A percentile compares a stretch with the other conserved stretches of the same genome.
Evolutionary conservation across 2,888 invertebrate genomes (phyloP).

Genomic region (Drosophila merina): DNA sequence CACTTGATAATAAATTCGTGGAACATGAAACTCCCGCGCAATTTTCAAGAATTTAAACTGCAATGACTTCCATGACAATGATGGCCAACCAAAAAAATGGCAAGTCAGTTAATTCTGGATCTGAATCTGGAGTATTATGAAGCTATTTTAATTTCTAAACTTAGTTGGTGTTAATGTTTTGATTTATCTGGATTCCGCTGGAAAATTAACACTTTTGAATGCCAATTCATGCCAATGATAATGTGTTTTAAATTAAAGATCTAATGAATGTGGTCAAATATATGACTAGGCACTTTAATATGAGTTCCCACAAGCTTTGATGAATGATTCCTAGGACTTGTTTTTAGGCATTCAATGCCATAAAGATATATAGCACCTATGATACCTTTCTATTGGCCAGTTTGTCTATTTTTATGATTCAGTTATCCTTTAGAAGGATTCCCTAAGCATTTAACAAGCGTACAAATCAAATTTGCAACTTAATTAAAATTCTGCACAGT

Average conservation of each 20-base stretch:
- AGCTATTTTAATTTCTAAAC: background rate
- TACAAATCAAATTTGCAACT: conserved; percentile 73
- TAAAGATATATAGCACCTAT: too few species aligned
- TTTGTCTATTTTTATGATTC: conserved; percentile 9
- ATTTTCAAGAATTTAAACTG: conserved; percentile 16
- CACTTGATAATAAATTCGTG: conserved; percentile 39
- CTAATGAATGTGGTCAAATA: conserved; percentile 2
- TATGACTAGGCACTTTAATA: background rate
- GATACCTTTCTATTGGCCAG: background rate
- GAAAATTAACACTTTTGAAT: conserved; percentile 8
- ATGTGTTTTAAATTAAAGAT: background rate
- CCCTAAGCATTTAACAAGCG: conserved; percentile 59
- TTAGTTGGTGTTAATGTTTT: background rate
- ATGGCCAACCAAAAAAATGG: background rate
- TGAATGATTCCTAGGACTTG: background rate
- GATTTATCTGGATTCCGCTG: background rate
- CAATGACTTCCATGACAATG: conserved; percentile 2
- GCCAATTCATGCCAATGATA: background rate
- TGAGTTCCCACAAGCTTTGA: background rate
- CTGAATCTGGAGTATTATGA: background rate
- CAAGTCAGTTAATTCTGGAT: background rate
- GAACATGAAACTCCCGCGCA: conserved; percentile 4
- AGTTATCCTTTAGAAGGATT: conserved; percentile 13
- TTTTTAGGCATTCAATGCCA: too few species aligned
- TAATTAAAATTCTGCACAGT: conserved; percentile 68